Conservation (phyloP, 2,113 vertebrate species). For the Gymnobelideus leadbeateri region DNA sequence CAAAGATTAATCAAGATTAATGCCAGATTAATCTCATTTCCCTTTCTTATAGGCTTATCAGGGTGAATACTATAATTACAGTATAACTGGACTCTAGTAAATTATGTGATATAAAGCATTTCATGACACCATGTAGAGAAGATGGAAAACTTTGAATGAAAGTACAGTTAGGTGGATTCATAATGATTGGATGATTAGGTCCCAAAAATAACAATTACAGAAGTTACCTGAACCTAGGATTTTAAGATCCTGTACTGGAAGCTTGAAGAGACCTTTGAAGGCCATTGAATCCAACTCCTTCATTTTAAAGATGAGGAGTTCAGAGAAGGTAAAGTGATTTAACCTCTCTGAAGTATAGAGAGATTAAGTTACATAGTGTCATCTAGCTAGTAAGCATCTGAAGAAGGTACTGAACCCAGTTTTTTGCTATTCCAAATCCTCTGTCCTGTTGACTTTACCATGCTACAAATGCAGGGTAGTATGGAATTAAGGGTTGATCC, state of each 20-base stretch:
- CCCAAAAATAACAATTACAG: neutral
- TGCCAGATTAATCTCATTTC: neutral
- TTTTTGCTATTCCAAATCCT: neutral
- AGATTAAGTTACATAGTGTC: neutral
- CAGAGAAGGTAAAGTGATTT: neutral
- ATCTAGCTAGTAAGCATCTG: neutral
- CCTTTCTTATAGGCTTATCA: neutral
- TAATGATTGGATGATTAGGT: neutral
- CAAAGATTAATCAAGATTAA: neutral
- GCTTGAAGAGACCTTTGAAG: neutral
- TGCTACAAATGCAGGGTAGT: neutral
- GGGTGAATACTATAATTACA: neutral
- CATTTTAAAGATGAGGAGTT: neutral
- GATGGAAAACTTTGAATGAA: neutral
- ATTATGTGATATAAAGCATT: neutral
- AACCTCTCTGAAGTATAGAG: neutral
- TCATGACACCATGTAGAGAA: neutral
- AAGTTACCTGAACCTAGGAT: neutral
- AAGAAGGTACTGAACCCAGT: neutral
- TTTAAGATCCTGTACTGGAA: neutral
- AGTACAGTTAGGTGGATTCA: neutral
- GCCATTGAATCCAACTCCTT: neutral
- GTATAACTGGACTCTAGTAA: neutral
- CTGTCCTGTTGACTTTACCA: neutral
- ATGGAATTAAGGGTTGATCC: neutral